These are phyloP conservation scores for Lutraria lutraria DNA, from an alignment of 2,888 invertebrate species.

Conservation along the genomic window DNA sequence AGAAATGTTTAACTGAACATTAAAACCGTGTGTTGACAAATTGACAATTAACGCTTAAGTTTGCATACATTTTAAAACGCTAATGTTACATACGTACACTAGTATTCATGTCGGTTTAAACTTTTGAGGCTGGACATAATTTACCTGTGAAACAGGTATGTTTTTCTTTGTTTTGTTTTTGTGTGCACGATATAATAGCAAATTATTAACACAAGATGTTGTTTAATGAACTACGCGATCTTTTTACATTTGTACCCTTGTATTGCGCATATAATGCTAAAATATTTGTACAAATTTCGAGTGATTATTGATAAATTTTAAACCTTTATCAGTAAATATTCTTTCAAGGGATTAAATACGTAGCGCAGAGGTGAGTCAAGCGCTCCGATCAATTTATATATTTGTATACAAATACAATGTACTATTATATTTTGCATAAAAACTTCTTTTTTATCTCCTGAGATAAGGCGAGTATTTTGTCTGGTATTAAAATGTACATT, in stretches of 20 bases:
- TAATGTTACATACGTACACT: not conserved
- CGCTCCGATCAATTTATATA: not conserved
- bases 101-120: not conserved
- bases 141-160: not conserved
- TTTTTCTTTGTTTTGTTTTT: too few relatives aligned
- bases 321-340: constrained; percentile 7
- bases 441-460: not conserved
- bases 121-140: not conserved
- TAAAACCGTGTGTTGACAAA: not conserved
- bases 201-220: not conserved
- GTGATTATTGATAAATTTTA: not conserved
- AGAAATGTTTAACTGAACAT: not conserved
- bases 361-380: not conserved
- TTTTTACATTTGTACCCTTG: not conserved
- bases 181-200: not conserved
- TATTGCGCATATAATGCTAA: not conserved
- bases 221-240: not conserved
- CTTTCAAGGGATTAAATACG: not conserved
- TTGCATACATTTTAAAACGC: not conserved
- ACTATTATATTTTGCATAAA: not conserved
- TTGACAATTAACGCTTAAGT: not conserved
- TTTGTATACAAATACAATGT: not conserved
- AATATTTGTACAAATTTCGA: not conserved
- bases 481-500: not conserved
- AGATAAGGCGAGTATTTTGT: not conserved